Evolutionary conservation across 2,888 invertebrate genomes (phyloP).

Genomic region (Candidula unifasciata): DNA sequence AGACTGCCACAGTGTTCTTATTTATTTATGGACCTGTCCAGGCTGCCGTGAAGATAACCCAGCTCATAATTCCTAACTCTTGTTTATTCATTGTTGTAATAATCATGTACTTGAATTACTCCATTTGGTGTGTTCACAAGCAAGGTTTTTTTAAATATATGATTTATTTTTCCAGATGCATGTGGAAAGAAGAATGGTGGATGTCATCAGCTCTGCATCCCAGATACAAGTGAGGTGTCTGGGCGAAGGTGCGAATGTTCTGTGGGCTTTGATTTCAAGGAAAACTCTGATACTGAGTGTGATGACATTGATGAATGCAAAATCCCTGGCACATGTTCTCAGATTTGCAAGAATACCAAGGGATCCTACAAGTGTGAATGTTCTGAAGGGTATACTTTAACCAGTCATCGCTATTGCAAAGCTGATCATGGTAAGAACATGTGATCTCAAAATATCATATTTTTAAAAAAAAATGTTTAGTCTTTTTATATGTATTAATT

Average conservation of each 20-base stretch:
- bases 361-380: constrained; percentile 93
- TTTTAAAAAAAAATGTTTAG: too few relatives aligned
- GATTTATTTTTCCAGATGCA: not conserved
- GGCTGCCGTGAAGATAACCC: too few relatives aligned
- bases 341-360: constrained; percentile 92
- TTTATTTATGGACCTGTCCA: too few relatives aligned
- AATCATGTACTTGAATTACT: not conserved
- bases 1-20: too few relatives aligned
- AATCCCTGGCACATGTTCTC: constrained; percentile 93
- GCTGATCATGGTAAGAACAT: constrained; percentile 80
- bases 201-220: constrained; percentile 31
- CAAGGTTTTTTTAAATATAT: not conserved
- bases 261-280: constrained; percentile 8
- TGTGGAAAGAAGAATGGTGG: constrained; percentile 21
- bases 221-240: constrained; percentile 1
- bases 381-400: constrained; percentile 87
- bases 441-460: too few relatives aligned
- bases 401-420: constrained; percentile 76
- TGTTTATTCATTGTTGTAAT: not conserved
- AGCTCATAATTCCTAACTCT: too few relatives aligned
- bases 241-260: constrained; percentile 29
- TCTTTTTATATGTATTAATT: too few relatives aligned
- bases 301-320: constrained; percentile 91
- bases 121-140: not conserved
- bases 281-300: constrained; percentile 20